Evolutionary conservation across 2,888 invertebrate species (phyloP).

Genomic region (Lamproptera curius): DNA sequence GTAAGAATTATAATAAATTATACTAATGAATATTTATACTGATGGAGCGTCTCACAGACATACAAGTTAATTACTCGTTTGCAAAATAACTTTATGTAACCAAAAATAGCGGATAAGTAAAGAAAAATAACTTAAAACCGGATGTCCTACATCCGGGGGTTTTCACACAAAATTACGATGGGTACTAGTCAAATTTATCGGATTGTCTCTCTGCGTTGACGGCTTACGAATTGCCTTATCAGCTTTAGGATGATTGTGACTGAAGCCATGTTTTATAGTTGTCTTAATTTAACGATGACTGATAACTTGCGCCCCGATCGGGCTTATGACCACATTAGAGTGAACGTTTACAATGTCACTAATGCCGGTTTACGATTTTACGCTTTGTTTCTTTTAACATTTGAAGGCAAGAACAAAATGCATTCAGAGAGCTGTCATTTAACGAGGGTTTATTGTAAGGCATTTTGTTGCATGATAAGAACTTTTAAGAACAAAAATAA

Average conservation of each 20-base stretch:
- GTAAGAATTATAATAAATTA: too few relatives aligned
- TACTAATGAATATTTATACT: too few relatives aligned
- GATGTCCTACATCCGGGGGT: constrained; percentile 33
- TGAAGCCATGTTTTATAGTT: constrained; percentile 53
- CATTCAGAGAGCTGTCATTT: too few relatives aligned
- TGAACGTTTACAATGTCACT: constrained; percentile 6
- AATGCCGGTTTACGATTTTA: constrained; percentile 9
- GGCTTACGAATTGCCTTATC: constrained; percentile 55
- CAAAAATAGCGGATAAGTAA: too few relatives aligned
- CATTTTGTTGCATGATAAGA: too few relatives aligned
- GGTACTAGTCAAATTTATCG: constrained; percentile 49
- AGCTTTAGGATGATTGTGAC: constrained; percentile 45
- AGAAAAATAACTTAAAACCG: too few relatives aligned
- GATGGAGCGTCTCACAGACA: too few relatives aligned
- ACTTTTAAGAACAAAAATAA: too few relatives aligned
- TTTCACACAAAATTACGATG: constrained; percentile 41
- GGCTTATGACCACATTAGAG: constrained; percentile 2
- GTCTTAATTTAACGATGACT: constrained; percentile 47
- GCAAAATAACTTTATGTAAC: too few relatives aligned
- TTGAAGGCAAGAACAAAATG: too few relatives aligned
- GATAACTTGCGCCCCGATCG: constrained; percentile 38
- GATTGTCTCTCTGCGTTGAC: constrained; percentile 38
- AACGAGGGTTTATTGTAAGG: too few relatives aligned
- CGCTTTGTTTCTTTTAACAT: constrained; percentile 1
- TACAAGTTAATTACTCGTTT: too few relatives aligned